Evolutionary conservation across 2,888 invertebrate genomes (phyloP), one percentile per base, ranked within the genome.

Genomic region (Eupithecia inturbata): DNA sequence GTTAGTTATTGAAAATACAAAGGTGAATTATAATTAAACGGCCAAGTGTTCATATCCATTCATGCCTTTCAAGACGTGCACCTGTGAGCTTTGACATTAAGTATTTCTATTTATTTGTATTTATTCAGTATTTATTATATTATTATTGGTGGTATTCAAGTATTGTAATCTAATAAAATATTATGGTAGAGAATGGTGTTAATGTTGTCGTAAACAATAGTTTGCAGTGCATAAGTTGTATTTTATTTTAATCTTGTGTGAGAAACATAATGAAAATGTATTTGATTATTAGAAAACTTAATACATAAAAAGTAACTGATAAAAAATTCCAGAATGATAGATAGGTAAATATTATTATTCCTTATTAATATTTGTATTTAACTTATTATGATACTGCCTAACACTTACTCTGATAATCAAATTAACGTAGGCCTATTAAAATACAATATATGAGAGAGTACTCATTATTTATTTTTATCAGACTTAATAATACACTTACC

Each of bases 401-500:
- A 53, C 49, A n/a, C 9, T 5, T n/a, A 53, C 3, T 53, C 1
- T 4, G 4, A 14, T 57, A 14, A 14, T 57, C 14, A 57, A 57
- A 57, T 14, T 26, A 57, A 14, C 57, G 22, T 57, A 57, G 57
- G 57, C 26, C 57, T 57, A 26, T 14, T 14, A 14, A 26, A 10
- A 22, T 10, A 22, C 3, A 53, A 14, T 12, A 57, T 0, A 9
- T 4, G 22, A 14, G 57, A 26, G 12, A 49, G 22, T 26, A 1
- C 14, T 26, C 1, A 26, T 57, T 26, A 10, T 57, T 57, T 26
- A 1, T 26, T 12, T 57, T 26, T 1, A 1, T 57, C 26, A 12
- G 57, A 57, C 26, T 14, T 57, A 39, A 12, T 45, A 3, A 22
- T 64, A 26, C 10, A 89, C 92, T 88, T 78, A 93, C 94, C 93